Evolutionary conservation across 2,888 invertebrate genomes (phyloP).

Genomic region (Julus scanicus): DNA sequence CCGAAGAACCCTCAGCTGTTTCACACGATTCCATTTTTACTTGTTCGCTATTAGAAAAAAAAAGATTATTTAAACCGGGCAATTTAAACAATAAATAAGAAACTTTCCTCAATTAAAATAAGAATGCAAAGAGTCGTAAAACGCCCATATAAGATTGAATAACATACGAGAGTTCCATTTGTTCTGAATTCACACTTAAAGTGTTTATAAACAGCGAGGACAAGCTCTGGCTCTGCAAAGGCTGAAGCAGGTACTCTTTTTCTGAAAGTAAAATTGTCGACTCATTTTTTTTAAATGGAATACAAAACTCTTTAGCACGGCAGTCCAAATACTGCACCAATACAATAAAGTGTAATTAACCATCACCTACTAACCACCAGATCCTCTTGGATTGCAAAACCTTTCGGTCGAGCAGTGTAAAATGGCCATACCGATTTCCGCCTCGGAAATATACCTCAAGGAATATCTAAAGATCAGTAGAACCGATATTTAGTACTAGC

Average conservation of each 20-base stretch:
- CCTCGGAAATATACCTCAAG: conserved; percentile 27
- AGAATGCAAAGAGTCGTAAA: neutral
- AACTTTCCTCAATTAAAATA: too few relatives aligned
- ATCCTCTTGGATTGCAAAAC: conserved; percentile 43
- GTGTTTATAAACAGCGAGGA: neutral
- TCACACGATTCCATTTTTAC: neutral
- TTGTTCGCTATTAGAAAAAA: neutral
- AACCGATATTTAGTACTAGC: neutral
- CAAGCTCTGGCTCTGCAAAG: neutral
- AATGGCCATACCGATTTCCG: conserved; percentile 43
- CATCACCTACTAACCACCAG: neutral
- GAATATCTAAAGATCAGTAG: neutral
- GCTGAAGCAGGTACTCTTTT: neutral
- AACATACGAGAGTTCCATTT: neutral
- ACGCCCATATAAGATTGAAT: neutral
- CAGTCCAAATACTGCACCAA: too few relatives aligned
- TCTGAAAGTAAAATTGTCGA: neutral
- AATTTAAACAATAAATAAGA: too few relatives aligned
- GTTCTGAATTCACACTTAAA: neutral
- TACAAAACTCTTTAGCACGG: neutral
- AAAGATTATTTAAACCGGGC: neutral
- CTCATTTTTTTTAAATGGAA: neutral
- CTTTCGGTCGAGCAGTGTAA: conserved; percentile 32
- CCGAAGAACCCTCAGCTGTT: neutral
- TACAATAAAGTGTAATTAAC: too few relatives aligned